Evolutionary conservation across 2,888 invertebrate species (phyloP), one percentile per base, ranked within the genome.

Genomic region (Agriopis leucophaearia): DNA sequence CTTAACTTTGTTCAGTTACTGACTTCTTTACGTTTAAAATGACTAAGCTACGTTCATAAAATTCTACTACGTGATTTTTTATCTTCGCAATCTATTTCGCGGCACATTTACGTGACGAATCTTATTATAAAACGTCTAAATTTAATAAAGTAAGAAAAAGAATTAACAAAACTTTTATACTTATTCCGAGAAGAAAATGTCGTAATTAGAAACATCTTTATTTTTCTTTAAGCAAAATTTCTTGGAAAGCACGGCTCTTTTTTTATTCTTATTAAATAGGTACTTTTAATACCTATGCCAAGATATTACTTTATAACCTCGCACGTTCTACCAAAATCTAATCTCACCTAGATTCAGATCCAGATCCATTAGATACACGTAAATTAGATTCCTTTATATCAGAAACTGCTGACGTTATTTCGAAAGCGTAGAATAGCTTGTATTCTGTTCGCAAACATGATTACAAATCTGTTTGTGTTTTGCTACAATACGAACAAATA

Each of bases 381-480:
- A 61, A 61, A 52, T 51, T 61, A 61, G 52, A 61, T 61, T 60
- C 52, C 52, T 61, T 52, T 61, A 61, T 52, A 35, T 16, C 18
- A 35, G 27, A 45, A 40, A 36, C 52, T 44, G 51, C 16, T 3
- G 27, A 27, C 27, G 47, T 16, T 48, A 47, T 36, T 59, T 16
- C 13, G 12, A 27, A 42, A 60, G 16, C 50, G 16, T 44, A 47
- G 18, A 42, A 51, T 50, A 27, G 50, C 50, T 12, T 10, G 36
- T 27, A 35, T 47, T 27, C 15, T 61, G 61, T 54, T 62, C 38
- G 62, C 16, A 13, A 47, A 54, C 54, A 16, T 47, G 52, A 54
- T 62, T 62, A 54, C 62, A 62, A 59, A 59, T 59, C 50, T 59
- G 59, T 59, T 59, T 59, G 36, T 9, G 40, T 13, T 38, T 38